Evolutionary conservation across 2,888 invertebrate genomes (phyloP).

Genomic region (Enchytraeus crypticus): DNA sequence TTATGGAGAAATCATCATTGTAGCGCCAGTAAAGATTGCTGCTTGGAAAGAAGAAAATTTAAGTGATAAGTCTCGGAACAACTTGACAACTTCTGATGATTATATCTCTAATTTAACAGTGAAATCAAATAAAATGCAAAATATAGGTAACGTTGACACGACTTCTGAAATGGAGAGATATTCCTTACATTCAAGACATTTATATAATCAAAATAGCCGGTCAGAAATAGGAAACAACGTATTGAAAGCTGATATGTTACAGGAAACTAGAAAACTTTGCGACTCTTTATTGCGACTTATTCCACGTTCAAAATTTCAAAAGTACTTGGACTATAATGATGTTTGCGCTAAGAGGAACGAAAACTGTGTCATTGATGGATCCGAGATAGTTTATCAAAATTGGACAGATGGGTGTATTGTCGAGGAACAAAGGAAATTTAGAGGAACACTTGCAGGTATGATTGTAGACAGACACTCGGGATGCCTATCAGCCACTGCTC

Average conservation of each 20-base stretch:
- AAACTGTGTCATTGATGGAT: slow-evolving; percentile 28
- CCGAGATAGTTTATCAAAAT: slow-evolving; percentile 9
- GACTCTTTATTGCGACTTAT: not conserved
- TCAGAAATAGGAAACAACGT: too few species aligned
- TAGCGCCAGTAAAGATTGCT: too few species aligned
- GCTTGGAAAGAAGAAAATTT: too few species aligned
- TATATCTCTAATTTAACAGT: not conserved
- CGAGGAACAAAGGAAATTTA: not conserved
- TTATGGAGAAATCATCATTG: slow-evolving; percentile 17
- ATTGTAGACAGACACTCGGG: not conserved
- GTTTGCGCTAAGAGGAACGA: slow-evolving; percentile 27
- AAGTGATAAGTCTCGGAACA: not conserved
- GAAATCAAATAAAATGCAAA: too few species aligned
- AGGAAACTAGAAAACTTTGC: not conserved
- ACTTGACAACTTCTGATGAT: not conserved
- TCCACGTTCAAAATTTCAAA: not conserved
- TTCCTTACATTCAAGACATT: too few species aligned
- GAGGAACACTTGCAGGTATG: not conserved
- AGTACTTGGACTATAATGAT: slow-evolving; percentile 16
- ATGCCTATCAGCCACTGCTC: not conserved
- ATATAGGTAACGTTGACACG: too few species aligned
- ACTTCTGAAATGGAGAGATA: too few species aligned
- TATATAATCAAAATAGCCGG: too few species aligned
- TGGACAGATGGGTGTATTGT: too few species aligned
- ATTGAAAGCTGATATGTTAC: not conserved